These are phyloP conservation scores for Harpalus rubripes DNA, from an alignment of 2,888 invertebrate species.

Conservation along the genomic window DNA sequence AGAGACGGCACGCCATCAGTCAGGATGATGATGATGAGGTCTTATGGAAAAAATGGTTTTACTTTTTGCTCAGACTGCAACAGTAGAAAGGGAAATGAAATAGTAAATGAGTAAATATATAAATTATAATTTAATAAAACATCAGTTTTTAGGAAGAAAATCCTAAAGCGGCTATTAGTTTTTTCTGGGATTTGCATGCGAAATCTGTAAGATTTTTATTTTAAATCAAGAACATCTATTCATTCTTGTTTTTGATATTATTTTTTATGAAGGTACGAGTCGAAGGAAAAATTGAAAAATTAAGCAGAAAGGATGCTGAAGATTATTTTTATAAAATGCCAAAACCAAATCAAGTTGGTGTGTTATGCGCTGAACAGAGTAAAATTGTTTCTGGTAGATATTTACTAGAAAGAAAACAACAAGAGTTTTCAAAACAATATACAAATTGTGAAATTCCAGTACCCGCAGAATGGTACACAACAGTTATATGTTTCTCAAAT, in stretches of 20 bases:
- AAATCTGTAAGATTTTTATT: conserved; percentile 80
- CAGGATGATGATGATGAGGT: conserved; percentile 94
- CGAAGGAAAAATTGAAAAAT: conserved; percentile 90
- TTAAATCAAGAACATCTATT: neutral
- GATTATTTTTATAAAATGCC: conserved; percentile 93
- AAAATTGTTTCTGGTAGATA: conserved; percentile 86
- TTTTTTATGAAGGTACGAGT: conserved; percentile 85
- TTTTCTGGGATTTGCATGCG: conserved; percentile 93
- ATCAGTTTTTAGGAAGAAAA: conserved; percentile 84
- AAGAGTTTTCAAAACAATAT: conserved; percentile 83
- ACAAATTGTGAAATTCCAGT: conserved; percentile 85
- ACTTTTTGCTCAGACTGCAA: conserved; percentile 96
- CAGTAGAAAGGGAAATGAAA: conserved; percentile 84
- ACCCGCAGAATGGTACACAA: conserved; percentile 87
- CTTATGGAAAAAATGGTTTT: conserved; percentile 91
- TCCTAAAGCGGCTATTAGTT: conserved; percentile 92
- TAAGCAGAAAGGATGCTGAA: conserved; percentile 87
- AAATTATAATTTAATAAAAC: conserved; percentile 17
- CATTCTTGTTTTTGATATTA: neutral
- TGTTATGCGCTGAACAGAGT: conserved; percentile 91
- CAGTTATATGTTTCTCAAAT: conserved; percentile 35
- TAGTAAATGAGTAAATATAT: conserved; percentile 79
- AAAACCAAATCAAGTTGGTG: conserved; percentile 92
- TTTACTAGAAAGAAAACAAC: conserved; percentile 84
- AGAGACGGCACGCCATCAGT: conserved; percentile 92